Evolutionary conservation across 2,113 vertebrate species (phyloP).

Genomic region (Antechinus flavipes): DNA sequence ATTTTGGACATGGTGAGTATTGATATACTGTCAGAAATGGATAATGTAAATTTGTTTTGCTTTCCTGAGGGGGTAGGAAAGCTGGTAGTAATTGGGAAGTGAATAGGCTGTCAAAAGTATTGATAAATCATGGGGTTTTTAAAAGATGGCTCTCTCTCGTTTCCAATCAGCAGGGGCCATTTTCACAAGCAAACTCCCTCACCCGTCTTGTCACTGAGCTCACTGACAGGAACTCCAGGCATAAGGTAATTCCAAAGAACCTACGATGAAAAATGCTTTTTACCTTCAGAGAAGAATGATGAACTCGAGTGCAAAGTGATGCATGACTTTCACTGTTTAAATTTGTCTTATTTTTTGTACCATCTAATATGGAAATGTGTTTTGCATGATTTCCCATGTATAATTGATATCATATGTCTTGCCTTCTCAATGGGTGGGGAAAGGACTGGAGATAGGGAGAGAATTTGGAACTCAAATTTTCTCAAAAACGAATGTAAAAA

Average conservation of each 20-base stretch:
- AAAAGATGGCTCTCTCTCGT: not conserved
- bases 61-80: not conserved
- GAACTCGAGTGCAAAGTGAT: not conserved
- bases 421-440: not conserved
- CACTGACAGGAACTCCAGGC: not conserved
- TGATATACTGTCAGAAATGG: not conserved
- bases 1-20: not conserved
- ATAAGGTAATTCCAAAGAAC: not conserved
- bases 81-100: not conserved
- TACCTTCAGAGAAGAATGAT: not conserved
- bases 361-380: not conserved
- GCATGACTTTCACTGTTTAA: not conserved
- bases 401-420: not conserved
- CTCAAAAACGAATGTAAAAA: constrained; percentile 31
- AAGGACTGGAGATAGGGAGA: not conserved
- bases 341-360: not conserved
- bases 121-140: not conserved
- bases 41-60: not conserved
- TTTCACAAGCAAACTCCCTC: not conserved
- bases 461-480: not conserved
- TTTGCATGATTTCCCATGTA: not conserved
- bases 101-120: not conserved
- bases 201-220: not conserved
- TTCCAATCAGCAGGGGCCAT: not conserved
- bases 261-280: not conserved